Evolutionary conservation across 2,113 vertebrate genomes (phyloP), one percentile per base, ranked within the genome.

Genomic region (Stictonetta naevosa): DNA sequence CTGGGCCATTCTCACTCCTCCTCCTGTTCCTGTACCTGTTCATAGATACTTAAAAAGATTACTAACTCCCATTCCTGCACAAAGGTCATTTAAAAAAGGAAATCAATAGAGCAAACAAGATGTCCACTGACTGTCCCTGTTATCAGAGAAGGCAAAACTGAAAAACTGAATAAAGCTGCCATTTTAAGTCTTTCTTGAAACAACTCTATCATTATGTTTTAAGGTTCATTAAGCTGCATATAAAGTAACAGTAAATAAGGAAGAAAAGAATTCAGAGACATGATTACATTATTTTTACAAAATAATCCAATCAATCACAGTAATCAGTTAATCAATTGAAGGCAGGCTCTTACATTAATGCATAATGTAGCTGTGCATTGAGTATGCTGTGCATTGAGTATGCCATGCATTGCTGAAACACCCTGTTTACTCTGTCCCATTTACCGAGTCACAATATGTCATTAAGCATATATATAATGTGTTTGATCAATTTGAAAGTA

Each of bases 321-420:
- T 98, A 98, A 98, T 98, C 97, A 96, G 96, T 95, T 96, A 98
- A 98, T 98, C 98, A 97, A 98, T 95, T 96, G 96, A 83, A 97
- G 94, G 83, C 75, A 92, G 68, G 95, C 92, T 97, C 75, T 96
- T 95, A 74, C 58, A 91, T 89, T 97, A 96, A 93, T 93, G 94
- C 81, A 93, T 96, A 97, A 97, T 93, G 88, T 76, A 96, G 95
- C 79, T 92, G 93, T 94, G 90, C 83, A 96, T 96, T 48, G 93
- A 95, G 90, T 95, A 92, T 80, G 95, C 95, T 97, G 95, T 96
- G 96, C 94, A 97, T 16, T 92, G 97, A 97, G 93, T 91, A 94
- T 34, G 85, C 94, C 97, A 94, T 96, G 95, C 95, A 97, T 21
- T 96, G 96, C 96, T 97, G 95, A 97, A 97, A 97, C 95, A 95